A percentile compares a stretch with the other conserved stretches of the same genome.
Evolutionary conservation across 2,888 invertebrate species (phyloP).

Genomic region (Odontomyia ornata): DNA sequence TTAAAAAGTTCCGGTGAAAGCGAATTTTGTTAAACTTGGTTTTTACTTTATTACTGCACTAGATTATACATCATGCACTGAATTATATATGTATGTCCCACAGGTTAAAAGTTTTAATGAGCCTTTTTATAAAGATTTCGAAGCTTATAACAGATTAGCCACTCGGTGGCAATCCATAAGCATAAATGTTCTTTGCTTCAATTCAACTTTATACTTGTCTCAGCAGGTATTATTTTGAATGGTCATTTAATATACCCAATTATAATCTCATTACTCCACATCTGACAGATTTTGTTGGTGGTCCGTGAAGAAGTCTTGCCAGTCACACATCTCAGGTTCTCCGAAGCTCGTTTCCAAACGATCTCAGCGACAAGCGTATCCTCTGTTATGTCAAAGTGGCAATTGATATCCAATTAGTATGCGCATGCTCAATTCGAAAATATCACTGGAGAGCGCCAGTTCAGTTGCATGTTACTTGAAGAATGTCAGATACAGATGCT

Average conservation of each 20-base stretch:
- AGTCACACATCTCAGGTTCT: background rate
- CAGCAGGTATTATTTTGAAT: background rate
- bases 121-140: too few relatives aligned
- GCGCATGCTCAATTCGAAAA: background rate
- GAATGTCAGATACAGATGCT: background rate
- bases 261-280: slow-evolving; percentile 1
- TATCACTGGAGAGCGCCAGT: background rate
- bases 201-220: too few relatives aligned
- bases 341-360: background rate
- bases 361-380: slow-evolving; percentile 7
- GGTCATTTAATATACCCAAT: slow-evolving; percentile 4
- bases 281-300: slow-evolving; percentile 18
- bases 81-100: too few relatives aligned
- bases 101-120: too few relatives aligned
- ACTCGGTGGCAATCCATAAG: too few relatives aligned
- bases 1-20: too few relatives aligned
- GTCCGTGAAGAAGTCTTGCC: background rate
- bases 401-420: slow-evolving; percentile 38
- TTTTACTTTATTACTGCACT: too few relatives aligned
- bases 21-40: too few relatives aligned
- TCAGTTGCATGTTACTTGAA: background rate
- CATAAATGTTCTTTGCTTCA: too few relatives aligned
- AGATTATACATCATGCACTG: too few relatives aligned
- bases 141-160: too few relatives aligned
- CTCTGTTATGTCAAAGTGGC: slow-evolving; percentile 19